A percentile compares a stretch with the other conserved stretches of the same genome.
phyloP scores from a whole-genome alignment of 2,113 vertebrate genomes.

The Egretta garzetta region DNA sequence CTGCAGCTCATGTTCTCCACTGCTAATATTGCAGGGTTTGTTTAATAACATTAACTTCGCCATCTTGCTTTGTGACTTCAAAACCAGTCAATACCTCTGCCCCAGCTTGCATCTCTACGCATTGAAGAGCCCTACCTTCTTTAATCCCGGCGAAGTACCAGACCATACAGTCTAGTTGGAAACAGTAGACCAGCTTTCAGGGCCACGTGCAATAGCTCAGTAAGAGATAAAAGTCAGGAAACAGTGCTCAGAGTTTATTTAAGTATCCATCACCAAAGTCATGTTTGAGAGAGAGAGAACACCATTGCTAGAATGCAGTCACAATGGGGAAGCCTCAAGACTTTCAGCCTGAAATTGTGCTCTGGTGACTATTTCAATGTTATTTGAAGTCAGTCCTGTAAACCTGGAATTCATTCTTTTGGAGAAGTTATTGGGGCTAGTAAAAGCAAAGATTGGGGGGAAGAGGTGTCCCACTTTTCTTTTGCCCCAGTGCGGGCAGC shows the following conservation, averaged over 20 bases:
- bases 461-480: no score
- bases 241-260: neutral
- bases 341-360: neutral
- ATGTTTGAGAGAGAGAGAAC: neutral
- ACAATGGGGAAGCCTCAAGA: neutral
- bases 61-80: neutral
- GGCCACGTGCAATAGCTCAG: neutral
- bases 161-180: no score
- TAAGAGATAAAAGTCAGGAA: neutral
- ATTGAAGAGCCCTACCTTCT: neutral
- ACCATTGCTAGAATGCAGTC: neutral
- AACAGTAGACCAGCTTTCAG: neutral
- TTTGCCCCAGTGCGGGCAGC: no score
- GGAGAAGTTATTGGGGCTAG: neutral
- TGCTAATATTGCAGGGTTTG: neutral
- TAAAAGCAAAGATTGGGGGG: neutral
- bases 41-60: neutral
- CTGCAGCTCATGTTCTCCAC: neutral
- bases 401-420: neutral
- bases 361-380: neutral
- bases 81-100: neutral
- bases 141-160: neutral
- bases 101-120: neutral
- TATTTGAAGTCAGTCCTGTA: neutral
- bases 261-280: neutral